phyloP scores from a whole-genome alignment of 2,113 vertebrate species.

The Cisticola juncidis region DNA sequence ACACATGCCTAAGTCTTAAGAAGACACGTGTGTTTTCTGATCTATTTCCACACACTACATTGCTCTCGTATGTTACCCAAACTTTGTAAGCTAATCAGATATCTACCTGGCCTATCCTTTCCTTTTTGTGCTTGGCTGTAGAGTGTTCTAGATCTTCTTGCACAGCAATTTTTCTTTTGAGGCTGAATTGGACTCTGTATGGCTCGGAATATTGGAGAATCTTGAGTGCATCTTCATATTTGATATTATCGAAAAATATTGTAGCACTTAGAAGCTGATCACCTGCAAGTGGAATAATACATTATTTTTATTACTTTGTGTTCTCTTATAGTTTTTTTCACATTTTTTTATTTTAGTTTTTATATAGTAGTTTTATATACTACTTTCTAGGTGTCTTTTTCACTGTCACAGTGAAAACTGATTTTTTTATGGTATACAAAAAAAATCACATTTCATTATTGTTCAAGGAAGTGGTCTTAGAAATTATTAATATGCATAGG shows the following conservation, averaged over 20 bases:
- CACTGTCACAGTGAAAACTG: background rate
- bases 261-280: constrained; percentile 95
- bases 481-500: background rate
- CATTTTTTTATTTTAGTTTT: background rate
- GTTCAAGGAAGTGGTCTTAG: background rate
- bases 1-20: background rate
- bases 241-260: constrained; percentile 91
- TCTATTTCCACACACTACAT: background rate
- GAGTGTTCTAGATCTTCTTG: constrained; percentile 60
- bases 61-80: background rate
- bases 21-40: background rate
- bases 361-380: background rate
- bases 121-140: constrained; percentile 47
- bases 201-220: constrained; percentile 93
- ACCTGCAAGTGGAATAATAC: constrained; percentile 73
- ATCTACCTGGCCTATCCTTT: constrained; percentile 53
- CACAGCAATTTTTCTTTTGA: constrained; percentile 80
- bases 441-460: background rate
- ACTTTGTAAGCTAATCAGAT: background rate
- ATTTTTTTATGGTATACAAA: background rate
- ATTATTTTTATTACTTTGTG: background rate
- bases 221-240: constrained; percentile 93
- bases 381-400: background rate
- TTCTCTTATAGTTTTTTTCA: background rate
- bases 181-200: constrained; percentile 88